These are phyloP conservation scores for Reticulitermes speratus DNA, from an alignment of 1,140 invertebrate genomes.

Conservation along the genomic window DNA sequence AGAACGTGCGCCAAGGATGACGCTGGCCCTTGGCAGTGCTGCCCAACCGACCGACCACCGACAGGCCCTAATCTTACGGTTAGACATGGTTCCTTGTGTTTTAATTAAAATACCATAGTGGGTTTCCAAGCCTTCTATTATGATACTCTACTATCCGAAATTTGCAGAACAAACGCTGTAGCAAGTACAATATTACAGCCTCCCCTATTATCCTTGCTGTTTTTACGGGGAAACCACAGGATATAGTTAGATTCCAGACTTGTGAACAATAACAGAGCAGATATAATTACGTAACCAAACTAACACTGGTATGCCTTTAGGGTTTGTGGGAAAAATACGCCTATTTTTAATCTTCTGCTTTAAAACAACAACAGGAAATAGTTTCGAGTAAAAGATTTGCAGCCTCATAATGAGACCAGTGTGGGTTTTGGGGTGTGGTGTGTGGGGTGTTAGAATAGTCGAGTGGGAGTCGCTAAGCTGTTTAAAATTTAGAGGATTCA, in stretches of 20 bases:
- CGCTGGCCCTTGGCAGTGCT: background rate
- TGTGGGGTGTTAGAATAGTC: background rate
- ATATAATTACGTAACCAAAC: background rate
- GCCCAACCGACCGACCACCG: background rate
- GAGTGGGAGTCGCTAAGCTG: background rate
- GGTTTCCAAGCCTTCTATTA: background rate
- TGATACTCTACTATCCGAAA: background rate
- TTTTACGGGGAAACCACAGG: background rate
- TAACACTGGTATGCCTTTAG: background rate
- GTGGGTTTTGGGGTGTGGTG: too few species aligned
- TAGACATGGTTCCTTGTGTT: slow-evolving; percentile 15
- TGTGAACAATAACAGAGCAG: background rate
- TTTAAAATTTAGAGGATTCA: background rate
- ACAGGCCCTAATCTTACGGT: background rate
- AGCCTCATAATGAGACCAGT: background rate
- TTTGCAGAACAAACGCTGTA: slow-evolving; percentile 6
- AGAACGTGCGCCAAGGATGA: background rate
- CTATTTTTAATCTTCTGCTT: background rate
- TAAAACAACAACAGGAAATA: background rate
- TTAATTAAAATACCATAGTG: background rate
- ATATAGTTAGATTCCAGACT: background rate
- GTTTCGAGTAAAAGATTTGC: background rate
- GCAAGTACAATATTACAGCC: background rate
- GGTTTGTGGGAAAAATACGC: background rate
- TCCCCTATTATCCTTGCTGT: background rate